Percentiles rank a stretch among this genome's conserved stretches.
Conservation (phyloP, 2,797 vertebrate genomes). For the Podarcis lilfordi region DNA sequence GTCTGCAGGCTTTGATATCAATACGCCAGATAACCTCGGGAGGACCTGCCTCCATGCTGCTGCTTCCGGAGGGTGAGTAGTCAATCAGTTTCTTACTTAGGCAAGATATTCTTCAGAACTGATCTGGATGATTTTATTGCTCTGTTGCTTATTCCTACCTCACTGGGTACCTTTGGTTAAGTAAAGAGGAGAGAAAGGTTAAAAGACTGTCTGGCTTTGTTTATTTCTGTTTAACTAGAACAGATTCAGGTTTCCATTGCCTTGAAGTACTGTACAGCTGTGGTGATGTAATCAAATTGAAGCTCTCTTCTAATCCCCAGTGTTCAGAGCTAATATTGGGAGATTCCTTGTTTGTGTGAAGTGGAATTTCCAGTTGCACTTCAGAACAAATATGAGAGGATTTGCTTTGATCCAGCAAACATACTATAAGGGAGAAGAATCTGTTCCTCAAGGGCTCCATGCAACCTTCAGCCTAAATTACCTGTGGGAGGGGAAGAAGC, state of each 20-base stretch:
- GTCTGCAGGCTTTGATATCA: slow-evolving; percentile 97
- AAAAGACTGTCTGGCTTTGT: background rate
- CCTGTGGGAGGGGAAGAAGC: too few species aligned
- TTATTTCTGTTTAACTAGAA: background rate
- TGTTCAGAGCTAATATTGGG: background rate
- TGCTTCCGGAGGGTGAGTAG: slow-evolving; percentile 93
- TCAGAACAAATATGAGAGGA: background rate
- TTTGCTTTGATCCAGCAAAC: background rate
- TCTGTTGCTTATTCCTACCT: background rate
- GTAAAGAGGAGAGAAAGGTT: background rate
- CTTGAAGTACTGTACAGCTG: background rate
- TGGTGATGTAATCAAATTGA: background rate
- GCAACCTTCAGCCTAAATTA: background rate
- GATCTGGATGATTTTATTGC: background rate
- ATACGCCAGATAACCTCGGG: slow-evolving; percentile 95
- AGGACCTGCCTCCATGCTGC: slow-evolving; percentile 98
- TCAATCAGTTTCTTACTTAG: accelerated
- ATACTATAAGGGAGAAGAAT: background rate
- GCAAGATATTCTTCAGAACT: background rate
- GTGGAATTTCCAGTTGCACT: background rate
- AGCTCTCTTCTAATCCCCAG: background rate
- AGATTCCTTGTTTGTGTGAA: background rate
- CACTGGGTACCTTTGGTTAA: background rate
- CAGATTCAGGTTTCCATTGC: background rate
- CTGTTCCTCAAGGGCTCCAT: background rate